These are phyloP conservation scores for Cyanoramphus novaezelandiae DNA, from an alignment of 2,113 vertebrate species.

Conservation along the genomic window DNA sequence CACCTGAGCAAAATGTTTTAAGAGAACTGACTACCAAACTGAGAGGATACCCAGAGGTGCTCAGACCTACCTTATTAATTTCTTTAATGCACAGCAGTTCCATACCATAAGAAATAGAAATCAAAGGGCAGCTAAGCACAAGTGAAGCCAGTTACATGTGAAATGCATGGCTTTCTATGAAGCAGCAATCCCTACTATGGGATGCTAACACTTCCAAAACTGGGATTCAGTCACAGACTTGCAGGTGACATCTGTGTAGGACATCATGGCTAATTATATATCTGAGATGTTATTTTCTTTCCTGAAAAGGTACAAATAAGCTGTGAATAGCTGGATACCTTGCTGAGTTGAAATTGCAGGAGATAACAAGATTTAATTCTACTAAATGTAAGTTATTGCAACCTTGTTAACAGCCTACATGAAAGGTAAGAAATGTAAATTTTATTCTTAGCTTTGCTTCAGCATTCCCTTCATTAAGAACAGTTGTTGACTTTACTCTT, in stretches of 20 bases:
- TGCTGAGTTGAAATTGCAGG: not conserved
- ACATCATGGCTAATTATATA: not conserved
- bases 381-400: not conserved
- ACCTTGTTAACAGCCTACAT: not conserved
- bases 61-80: not conserved
- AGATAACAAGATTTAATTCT: constrained; percentile 3
- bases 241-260: not conserved
- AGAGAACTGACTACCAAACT: not conserved
- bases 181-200: not conserved
- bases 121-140: not conserved
- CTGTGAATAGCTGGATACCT: not conserved
- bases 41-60: not conserved
- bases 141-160: not conserved
- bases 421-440: not conserved
- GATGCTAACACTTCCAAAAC: not conserved
- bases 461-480: not conserved
- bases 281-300: not conserved
- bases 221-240: not conserved
- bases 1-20: not conserved
- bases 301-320: not conserved
- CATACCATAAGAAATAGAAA: not conserved
- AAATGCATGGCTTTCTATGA: not conserved
- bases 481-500: not conserved
- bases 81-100: not conserved
- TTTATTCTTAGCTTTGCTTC: not conserved